These are phyloP conservation scores for Ceriagrion tenellum DNA, from an alignment of 2,888 invertebrate species.

Conservation along the genomic window DNA sequence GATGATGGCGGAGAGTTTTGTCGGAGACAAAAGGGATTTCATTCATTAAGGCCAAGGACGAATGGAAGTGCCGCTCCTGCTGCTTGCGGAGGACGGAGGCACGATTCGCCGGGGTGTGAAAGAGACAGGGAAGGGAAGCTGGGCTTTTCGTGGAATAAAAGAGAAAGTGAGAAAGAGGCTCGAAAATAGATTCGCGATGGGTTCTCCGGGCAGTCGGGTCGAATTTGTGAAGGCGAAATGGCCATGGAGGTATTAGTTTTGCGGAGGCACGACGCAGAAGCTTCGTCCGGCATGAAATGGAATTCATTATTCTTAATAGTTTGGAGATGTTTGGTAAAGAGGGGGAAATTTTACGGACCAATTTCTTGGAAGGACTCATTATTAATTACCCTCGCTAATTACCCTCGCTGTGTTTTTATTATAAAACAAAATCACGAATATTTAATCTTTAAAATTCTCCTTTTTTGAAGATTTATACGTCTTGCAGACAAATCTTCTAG, in stretches of 20 bases:
- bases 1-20: background rate
- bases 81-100: background rate
- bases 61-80: background rate
- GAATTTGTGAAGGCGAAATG: background rate
- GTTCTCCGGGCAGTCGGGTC: background rate
- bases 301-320: conserved; percentile 6
- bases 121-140: background rate
- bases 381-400: background rate
- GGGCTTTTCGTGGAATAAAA: background rate
- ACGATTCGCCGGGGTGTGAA: background rate
- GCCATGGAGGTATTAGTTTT: background rate
- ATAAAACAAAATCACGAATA: background rate
- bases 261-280: background rate
- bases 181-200: background rate
- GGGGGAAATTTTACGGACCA: background rate
- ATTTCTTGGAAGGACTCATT: background rate
- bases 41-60: background rate
- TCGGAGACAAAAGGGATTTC: conserved; percentile 16
- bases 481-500: background rate
- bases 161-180: background rate
- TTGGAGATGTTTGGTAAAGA: background rate
- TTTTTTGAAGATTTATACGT: background rate
- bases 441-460: background rate
- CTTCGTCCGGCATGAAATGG: background rate
- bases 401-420: background rate